A percentile compares a stretch with the other conserved stretches of the same genome.
phyloP scores from a whole-genome alignment of 2,888 invertebrate species.

The Epinotia brunnichana region DNA sequence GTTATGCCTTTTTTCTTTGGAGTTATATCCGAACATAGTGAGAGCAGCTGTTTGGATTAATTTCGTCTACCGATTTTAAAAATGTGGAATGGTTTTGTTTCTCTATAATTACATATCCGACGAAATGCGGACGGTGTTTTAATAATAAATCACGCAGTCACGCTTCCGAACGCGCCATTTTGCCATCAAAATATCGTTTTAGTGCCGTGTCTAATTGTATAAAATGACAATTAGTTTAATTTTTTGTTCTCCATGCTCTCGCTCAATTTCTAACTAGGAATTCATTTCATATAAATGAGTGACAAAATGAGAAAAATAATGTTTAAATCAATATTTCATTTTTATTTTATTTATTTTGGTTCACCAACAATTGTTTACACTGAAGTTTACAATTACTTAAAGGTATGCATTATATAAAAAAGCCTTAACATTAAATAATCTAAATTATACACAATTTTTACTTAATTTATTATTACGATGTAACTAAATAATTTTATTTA shows the following conservation, averaged over 20 bases:
- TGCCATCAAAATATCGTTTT: slow-evolving; percentile 8
- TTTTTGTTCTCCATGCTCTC: background rate
- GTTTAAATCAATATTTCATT: no score
- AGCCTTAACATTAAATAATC: no score
- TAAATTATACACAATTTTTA: no score
- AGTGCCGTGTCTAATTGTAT: slow-evolving; percentile 10
- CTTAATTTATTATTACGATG: no score
- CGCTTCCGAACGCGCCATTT: slow-evolving; percentile 28
- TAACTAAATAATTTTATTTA: no score
- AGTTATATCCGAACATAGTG: slow-evolving; percentile 25
- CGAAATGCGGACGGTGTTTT: slow-evolving; percentile 52
- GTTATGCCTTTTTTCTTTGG: background rate
- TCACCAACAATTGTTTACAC: no score
- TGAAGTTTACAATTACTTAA: no score
- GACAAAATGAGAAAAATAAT: no score
- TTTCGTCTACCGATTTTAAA: slow-evolving; percentile 64
- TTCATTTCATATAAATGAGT: no score
- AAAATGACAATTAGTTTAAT: background rate
- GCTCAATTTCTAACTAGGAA: background rate
- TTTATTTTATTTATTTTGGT: no score
- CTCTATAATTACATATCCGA: slow-evolving; percentile 62
- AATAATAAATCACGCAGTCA: slow-evolving; percentile 49
- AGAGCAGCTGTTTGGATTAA: slow-evolving; percentile 71
- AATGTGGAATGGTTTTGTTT: slow-evolving; percentile 58
- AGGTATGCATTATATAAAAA: no score